Evolutionary conservation across 2,797 vertebrate species (phyloP), one percentile per base, ranked within the genome.

Genomic region (Acanthopagrus latus): DNA sequence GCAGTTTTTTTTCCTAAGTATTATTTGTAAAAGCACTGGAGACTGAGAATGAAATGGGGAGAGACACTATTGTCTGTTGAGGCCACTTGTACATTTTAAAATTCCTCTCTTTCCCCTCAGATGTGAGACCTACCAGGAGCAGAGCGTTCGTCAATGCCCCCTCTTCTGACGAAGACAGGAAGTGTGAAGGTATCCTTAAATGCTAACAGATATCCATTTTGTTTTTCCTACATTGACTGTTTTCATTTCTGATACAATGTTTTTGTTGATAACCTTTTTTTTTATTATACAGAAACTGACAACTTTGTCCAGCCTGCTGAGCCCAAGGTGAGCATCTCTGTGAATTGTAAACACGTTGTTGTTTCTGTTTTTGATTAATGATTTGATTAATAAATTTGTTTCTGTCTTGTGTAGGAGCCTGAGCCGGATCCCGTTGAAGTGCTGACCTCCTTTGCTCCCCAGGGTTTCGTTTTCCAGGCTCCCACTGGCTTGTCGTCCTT

Each of bases 381-480:
- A 57, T 1, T 8, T 5, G 5, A 64, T 27, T 0, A 43, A 38
- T 60, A 13, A n/a, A 4, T 50, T 75, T 63, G 11, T 58, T 57
- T 57, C 0, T 58, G 27, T 74, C 9, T 56, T 64, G 14, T 76
- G 5, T 7, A 91, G 90, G 70, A 87, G 55, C 27, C 38, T 11
- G 74, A 74, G 7, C 2, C 8, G 46, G 76, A 66, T n/a, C 41
- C 83, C 3, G 65, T 58, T 2, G 4, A 44, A 0, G 12, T 25
- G 1, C 27, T 71, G 11, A 44, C 84, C 0, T 97, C 98, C 8
- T 99, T 99, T 76, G 98, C 98, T 4, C 98, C 97, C 8, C 50
- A 94, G 1, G 96, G 95, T 81, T 99, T 98, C 57, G 60, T 95
- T 25, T 99, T 99, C 89, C 94, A 97, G 74, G 95, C 97, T 3